A percentile compares a stretch with the other conserved stretches of the same genome.
These are phyloP conservation scores for Spodoptera frugiperda DNA, from an alignment of 1,140 invertebrate genomes.

Conservation along the genomic window DNA sequence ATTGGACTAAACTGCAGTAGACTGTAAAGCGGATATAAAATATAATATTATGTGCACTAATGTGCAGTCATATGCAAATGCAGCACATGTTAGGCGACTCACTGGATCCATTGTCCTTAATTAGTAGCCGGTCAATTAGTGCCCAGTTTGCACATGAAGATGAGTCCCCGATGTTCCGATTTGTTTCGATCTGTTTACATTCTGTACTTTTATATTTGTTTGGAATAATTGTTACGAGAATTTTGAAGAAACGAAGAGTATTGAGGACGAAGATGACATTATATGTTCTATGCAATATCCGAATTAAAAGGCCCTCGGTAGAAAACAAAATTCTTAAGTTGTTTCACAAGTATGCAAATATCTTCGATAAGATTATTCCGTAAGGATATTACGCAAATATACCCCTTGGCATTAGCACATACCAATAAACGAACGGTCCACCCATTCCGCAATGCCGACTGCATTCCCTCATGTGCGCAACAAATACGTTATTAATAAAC, in stretches of 20 bases:
- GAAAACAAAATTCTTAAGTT: no score
- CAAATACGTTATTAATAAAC: slow-evolving; percentile 41
- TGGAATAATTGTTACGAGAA: no score
- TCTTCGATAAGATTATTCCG: no score
- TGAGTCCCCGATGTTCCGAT: not conserved
- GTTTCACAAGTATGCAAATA: no score
- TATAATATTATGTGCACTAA: slow-evolving; percentile 6
- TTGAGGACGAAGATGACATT: no score
- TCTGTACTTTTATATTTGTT: not conserved
- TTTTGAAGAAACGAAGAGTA: no score
- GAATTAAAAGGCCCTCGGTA: no score
- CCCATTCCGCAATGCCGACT: slow-evolving; percentile 1
- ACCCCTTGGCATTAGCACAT: not conserved
- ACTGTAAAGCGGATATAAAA: slow-evolving; percentile 27
- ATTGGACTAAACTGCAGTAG: slow-evolving; percentile 5
- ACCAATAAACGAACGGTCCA: slow-evolving; percentile 19
- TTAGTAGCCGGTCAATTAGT: slow-evolving; percentile 33
- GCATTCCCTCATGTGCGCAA: slow-evolving; percentile 25
- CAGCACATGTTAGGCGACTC: slow-evolving; percentile 15
- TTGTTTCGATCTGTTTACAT: not conserved
- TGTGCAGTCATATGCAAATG: slow-evolving; percentile 21
- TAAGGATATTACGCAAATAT: not conserved
- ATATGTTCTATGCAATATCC: no score
- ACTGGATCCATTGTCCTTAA: slow-evolving; percentile 36
- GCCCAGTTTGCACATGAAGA: slow-evolving; percentile 5